phyloP scores from a whole-genome alignment of 2,113 vertebrate genomes.

The Lucifuga dentata region DNA sequence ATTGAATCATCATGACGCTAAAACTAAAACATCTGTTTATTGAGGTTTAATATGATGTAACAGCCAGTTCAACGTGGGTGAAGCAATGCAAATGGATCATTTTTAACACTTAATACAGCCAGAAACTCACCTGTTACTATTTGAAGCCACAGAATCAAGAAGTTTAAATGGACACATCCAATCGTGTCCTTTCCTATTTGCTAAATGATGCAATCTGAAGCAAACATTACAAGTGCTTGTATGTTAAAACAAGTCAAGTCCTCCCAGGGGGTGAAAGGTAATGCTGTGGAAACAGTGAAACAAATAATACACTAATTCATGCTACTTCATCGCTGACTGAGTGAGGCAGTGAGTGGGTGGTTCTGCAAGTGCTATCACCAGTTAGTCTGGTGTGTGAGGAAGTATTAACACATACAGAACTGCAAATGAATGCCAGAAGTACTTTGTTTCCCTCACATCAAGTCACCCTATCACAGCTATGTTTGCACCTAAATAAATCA shows the following conservation, averaged over 20 bases:
- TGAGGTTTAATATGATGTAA: constrained; percentile 25
- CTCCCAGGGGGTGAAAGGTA: neutral
- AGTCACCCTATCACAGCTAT: neutral
- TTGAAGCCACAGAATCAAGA: constrained; percentile 12
- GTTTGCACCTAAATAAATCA: neutral
- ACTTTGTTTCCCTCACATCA: neutral
- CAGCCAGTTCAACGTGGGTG: neutral
- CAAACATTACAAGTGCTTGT: neutral
- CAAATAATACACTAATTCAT: constrained; percentile 4
- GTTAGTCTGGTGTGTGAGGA: constrained; percentile 42
- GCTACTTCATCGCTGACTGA: constrained; percentile 8
- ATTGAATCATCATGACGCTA: constrained; percentile 20
- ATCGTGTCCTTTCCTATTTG: neutral
- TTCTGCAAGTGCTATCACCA: constrained; percentile 25
- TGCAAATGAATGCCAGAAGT: constrained; percentile 11
- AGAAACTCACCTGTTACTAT: constrained; percentile 10
- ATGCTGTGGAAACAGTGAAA: no score
- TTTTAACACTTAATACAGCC: constrained; percentile 17
- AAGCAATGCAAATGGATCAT: constrained; percentile 5
- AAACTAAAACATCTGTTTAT: constrained; percentile 13
- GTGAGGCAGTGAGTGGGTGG: constrained; percentile 26
- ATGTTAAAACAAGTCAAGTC: constrained; percentile 2
- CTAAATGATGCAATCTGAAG: neutral
- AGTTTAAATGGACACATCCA: constrained; percentile 11
- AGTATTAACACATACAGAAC: constrained; percentile 24